A percentile compares a stretch with the other conserved stretches of the same genome.
Evolutionary conservation across 2,113 vertebrate genomes (phyloP).

Genomic region (Prionailurus viverrinus): DNA sequence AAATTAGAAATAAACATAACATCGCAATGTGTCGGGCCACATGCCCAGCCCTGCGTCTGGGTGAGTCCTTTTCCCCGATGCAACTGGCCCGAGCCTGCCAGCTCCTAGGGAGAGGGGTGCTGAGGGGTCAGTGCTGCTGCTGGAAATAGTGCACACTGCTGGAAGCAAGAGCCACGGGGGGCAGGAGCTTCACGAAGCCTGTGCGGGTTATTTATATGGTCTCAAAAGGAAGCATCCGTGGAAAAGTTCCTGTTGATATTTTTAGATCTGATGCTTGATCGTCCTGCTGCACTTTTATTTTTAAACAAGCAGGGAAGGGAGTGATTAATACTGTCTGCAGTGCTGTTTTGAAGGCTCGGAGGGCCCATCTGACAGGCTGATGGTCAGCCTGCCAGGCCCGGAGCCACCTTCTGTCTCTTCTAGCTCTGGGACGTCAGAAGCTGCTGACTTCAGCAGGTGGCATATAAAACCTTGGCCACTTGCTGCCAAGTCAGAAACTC

Average conservation of each 20-base stretch:
- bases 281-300: conserved; percentile 63
- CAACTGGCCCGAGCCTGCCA: neutral
- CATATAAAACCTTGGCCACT: neutral
- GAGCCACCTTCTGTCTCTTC: neutral
- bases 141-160: neutral
- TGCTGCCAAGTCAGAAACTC: neutral
- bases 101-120: neutral
- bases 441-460: neutral
- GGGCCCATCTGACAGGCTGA: conserved; percentile 23
- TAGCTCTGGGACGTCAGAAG: neutral
- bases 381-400: conserved; percentile 29
- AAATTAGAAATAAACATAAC: neutral
- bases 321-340: conserved; percentile 50
- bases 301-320: conserved; percentile 55
- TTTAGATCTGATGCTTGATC: conserved; percentile 65
- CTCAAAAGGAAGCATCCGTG: conserved; percentile 56
- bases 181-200: conserved; percentile 6
- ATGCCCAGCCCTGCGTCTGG: neutral
- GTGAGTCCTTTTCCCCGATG: neutral
- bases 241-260: conserved; percentile 50
- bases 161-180: neutral
- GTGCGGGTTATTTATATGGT: conserved; percentile 30
- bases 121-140: neutral
- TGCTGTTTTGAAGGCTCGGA: neutral
- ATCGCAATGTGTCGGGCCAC: accelerated